phyloP scores from a whole-genome alignment of 2,888 invertebrate species.

The Eudiplozoon nipponicum region DNA sequence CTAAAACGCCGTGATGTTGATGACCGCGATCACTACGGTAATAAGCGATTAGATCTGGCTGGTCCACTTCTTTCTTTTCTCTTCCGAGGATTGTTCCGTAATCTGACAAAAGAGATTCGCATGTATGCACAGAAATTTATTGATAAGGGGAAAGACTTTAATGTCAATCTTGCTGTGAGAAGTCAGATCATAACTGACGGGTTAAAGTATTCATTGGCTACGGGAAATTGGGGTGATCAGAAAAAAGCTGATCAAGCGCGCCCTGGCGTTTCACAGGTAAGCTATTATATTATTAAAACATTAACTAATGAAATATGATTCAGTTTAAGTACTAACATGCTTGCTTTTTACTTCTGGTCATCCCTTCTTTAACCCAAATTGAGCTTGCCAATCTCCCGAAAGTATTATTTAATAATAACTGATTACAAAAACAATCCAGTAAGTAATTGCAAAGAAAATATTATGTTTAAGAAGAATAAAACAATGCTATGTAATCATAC shows the following conservation, averaged over 20 bases:
- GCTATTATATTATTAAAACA: constrained; percentile 10
- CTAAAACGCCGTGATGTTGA: constrained; percentile 63
- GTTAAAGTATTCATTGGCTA: constrained; percentile 74
- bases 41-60: constrained; percentile 80
- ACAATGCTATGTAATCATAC: too few species aligned
- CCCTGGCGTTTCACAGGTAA: constrained; percentile 60
- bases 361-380: too few species aligned
- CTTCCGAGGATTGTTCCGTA: constrained; percentile 75
- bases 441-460: too few species aligned
- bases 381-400: too few species aligned
- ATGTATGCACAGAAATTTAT: constrained; percentile 92
- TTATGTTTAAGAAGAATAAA: too few species aligned
- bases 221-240: constrained; percentile 99
- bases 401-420: too few species aligned
- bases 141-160: constrained; percentile 88
- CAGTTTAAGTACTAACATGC: too few species aligned
- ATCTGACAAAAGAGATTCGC: constrained; percentile 72
- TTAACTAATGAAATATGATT: too few species aligned
- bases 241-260: constrained; percentile 95
- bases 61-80: constrained; percentile 79
- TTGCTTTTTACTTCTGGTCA: too few species aligned
- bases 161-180: constrained; percentile 70
- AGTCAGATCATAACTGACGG: constrained; percentile 92
- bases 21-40: constrained; percentile 98
- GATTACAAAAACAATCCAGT: too few species aligned